A percentile compares a stretch with the other conserved stretches of the same genome.
These are phyloP conservation scores for Acropora yongei DNA, from an alignment of 64 coral and sea anemone genomes.

Conservation along the genomic window DNA sequence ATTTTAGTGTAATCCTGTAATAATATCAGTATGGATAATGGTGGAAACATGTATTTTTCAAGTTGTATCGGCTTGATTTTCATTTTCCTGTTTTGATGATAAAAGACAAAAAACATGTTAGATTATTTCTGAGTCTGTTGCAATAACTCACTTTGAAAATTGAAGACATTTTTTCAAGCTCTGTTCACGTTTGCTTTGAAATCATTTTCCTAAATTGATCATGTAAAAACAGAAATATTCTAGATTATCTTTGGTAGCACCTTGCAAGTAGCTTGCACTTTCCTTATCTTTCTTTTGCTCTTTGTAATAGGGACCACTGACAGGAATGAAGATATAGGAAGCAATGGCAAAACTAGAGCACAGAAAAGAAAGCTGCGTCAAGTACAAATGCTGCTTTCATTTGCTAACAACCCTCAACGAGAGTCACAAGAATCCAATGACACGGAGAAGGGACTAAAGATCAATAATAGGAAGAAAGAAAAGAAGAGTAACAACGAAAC, in stretches of 20 bases:
- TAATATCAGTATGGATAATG: too few species aligned
- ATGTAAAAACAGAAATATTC: too few species aligned
- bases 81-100: too few species aligned
- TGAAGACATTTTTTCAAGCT: too few species aligned
- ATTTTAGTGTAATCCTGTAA: background rate
- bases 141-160: too few species aligned
- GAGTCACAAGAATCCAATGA: background rate
- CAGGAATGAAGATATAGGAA: background rate
- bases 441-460: background rate
- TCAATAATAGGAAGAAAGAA: background rate
- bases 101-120: too few species aligned
- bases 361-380: background rate
- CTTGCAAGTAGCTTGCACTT: too few species aligned
- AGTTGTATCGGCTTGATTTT: too few species aligned
- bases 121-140: too few species aligned
- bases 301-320: background rate
- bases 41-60: too few species aligned
- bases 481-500: background rate
- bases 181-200: too few species aligned
- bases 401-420: background rate
- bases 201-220: too few species aligned
- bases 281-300: background rate
- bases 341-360: background rate
- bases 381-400: background rate
- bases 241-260: background rate